A percentile compares a stretch with the other conserved stretches of the same genome.
Conservation (phyloP, 2,113 vertebrate species). For the Urocynchramus pylzowi region DNA sequence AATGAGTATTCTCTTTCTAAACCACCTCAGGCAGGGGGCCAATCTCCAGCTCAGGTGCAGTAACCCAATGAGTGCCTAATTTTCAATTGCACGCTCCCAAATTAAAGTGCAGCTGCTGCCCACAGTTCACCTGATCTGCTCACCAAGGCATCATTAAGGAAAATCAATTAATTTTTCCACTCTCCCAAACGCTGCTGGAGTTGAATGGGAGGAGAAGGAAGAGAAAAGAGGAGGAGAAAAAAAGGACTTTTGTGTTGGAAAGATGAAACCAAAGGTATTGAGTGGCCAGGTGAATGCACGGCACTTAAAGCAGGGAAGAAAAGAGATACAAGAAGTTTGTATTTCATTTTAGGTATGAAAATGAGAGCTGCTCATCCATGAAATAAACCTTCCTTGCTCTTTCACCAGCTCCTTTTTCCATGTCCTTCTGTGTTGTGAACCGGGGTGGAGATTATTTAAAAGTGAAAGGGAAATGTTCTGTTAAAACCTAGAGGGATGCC, state of each 20-base stretch:
- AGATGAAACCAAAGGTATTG: constrained; percentile 42
- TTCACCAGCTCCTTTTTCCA: not conserved
- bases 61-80: constrained; percentile 45
- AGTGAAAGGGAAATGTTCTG: not conserved
- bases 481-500: not conserved
- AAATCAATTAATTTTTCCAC: constrained; percentile 78
- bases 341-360: constrained; percentile 27
- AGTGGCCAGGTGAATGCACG: constrained; percentile 53
- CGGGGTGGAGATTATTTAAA: constrained; percentile 26
- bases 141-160: constrained; percentile 53
- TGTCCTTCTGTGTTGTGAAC: not conserved
- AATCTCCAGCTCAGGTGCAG: constrained; percentile 18
- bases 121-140: constrained; percentile 67
- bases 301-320: constrained; percentile 40
- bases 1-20: not conserved
- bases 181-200: constrained; percentile 43
- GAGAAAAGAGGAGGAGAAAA: not conserved
- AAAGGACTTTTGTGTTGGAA: constrained; percentile 45
- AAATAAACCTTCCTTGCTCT: not conserved
- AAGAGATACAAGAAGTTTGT: constrained; percentile 52
- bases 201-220: constrained; percentile 56
- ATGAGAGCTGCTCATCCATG: constrained; percentile 26
- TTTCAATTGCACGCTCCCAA: constrained; percentile 41
- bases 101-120: constrained; percentile 66
- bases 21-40: not conserved